Evolutionary conservation across 2,888 invertebrate species (phyloP).

Genomic region (Eustalomyia histrio): DNA sequence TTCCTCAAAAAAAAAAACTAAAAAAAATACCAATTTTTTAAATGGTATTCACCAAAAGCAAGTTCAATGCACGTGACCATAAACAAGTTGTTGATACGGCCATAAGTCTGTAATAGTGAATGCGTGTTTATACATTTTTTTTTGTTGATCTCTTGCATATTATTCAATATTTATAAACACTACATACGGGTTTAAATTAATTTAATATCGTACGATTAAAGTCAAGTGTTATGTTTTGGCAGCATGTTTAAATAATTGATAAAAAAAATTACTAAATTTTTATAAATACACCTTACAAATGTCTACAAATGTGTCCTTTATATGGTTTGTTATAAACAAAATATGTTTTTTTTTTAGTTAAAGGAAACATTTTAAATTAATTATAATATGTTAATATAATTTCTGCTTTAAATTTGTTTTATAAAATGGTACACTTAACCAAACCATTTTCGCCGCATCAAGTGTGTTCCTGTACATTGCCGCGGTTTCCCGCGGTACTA

Average conservation of each 20-base stretch:
- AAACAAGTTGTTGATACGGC: constrained; percentile 13
- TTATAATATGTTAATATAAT: too few species aligned
- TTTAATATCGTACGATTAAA: neutral
- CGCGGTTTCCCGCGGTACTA: too few species aligned
- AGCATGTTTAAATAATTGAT: neutral
- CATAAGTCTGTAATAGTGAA: neutral
- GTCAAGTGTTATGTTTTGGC: neutral
- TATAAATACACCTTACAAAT: too few species aligned
- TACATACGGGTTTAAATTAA: neutral
- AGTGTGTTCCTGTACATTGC: too few species aligned
- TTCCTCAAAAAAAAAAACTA: constrained; percentile 35
- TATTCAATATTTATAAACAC: constrained; percentile 2
- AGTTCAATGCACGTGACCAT: constrained; percentile 61
- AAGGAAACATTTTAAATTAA: too few species aligned
- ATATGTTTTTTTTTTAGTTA: too few species aligned
- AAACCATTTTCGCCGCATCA: too few species aligned
- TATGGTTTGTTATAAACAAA: too few species aligned
- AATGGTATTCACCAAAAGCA: neutral
- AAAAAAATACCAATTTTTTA: constrained; percentile 1
- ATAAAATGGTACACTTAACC: too few species aligned
- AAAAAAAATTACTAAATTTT: neutral
- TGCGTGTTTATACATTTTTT: constrained; percentile 12
- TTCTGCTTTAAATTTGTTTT: too few species aligned
- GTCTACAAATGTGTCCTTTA: too few species aligned
- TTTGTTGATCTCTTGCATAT: neutral